Evolutionary conservation across 2,113 vertebrate species (phyloP).

Genomic region (Dasyprocta punctata): DNA sequence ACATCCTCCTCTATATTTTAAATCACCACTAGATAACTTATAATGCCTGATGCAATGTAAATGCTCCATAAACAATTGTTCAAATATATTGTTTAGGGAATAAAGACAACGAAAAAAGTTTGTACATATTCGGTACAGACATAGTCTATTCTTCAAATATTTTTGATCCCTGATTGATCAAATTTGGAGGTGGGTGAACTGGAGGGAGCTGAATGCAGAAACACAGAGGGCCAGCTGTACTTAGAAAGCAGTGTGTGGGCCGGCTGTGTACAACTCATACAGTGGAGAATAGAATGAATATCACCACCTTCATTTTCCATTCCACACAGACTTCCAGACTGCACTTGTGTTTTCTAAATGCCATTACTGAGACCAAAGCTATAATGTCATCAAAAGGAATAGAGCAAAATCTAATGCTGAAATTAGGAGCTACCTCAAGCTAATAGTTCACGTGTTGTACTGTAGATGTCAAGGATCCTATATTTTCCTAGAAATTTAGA

Average conservation of each 20-base stretch:
- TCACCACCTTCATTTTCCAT: fast-evolving
- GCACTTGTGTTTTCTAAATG: neutral
- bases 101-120: neutral
- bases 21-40: neutral
- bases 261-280: neutral
- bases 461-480: neutral
- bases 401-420: neutral
- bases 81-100: neutral
- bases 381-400: neutral
- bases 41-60: neutral
- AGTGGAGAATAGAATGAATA: neutral
- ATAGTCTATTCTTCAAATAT: neutral
- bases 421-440: neutral
- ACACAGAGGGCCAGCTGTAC: neutral
- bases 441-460: neutral
- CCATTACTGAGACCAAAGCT: neutral
- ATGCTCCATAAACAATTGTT: neutral
- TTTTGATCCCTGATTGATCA: neutral
- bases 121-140: neutral
- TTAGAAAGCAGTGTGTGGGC: fast-evolving
- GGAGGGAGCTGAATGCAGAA: too few relatives aligned
- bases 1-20: neutral
- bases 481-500: neutral
- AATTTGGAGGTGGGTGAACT: neutral
- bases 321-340: too few relatives aligned